Evolutionary conservation across 2,797 vertebrate genomes (phyloP).

Genomic region (Enteromius paludinosus): DNA sequence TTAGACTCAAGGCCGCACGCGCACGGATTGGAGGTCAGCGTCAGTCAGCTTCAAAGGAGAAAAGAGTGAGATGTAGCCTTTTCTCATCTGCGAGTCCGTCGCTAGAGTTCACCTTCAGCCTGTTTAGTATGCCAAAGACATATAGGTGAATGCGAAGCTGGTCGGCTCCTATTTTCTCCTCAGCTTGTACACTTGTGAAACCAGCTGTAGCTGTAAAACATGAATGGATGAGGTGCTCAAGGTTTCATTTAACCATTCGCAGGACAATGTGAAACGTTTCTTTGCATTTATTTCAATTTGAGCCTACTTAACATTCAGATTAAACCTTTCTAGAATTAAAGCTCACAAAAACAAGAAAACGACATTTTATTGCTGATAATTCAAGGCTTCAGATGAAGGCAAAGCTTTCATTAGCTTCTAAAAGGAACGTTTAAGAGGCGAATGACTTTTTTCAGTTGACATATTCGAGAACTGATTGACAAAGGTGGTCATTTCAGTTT

Average conservation of each 20-base stretch:
- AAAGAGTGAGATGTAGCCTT: constrained; percentile 41
- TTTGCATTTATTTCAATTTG: constrained; percentile 58
- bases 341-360: constrained; percentile 67
- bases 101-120: constrained; percentile 68
- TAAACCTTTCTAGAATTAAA: constrained; percentile 65
- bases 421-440: not conserved
- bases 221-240: constrained; percentile 57
- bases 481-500: not conserved
- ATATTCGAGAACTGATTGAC: not conserved
- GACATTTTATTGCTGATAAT: constrained; percentile 68
- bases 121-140: constrained; percentile 64
- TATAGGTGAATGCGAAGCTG: constrained; percentile 57
- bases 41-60: constrained; percentile 41
- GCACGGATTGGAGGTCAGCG: constrained; percentile 1
- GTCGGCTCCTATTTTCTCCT: constrained; percentile 50
- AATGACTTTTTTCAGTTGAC: not conserved
- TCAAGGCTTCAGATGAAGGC: constrained; percentile 38
- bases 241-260: constrained; percentile 71
- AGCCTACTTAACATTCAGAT: constrained; percentile 71
- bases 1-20: constrained; percentile 31
- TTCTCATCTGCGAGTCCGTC: constrained; percentile 58
- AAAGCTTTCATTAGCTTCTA: not conserved
- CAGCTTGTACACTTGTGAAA: constrained; percentile 54
- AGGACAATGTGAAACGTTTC: constrained; percentile 60
- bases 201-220: constrained; percentile 63